These are phyloP conservation scores for Craterocephalus amniculus DNA, from an alignment of 2,797 vertebrate species.

Conservation along the genomic window DNA sequence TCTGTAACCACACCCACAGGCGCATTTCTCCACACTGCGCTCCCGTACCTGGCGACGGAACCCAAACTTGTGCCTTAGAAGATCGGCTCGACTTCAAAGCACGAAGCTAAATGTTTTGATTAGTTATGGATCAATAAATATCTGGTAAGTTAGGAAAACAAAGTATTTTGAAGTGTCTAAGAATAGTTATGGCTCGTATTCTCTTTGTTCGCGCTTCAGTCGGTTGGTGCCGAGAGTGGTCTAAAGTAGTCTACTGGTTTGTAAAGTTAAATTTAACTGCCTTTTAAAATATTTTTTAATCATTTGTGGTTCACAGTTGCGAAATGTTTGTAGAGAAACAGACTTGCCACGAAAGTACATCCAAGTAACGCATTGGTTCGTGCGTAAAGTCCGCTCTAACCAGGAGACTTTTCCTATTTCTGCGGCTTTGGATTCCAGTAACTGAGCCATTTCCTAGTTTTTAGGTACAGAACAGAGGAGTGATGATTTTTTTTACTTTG, in stretches of 20 bases:
- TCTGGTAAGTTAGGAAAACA: constrained; percentile 52
- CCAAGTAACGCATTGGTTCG: neutral
- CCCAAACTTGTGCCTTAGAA: constrained; percentile 25
- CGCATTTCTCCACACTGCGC: constrained; percentile 53
- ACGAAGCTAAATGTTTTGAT: fast-evolving
- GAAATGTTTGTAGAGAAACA: fast-evolving
- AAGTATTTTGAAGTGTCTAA: neutral
- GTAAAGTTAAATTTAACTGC: neutral
- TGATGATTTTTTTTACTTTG: neutral
- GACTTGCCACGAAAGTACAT: neutral
- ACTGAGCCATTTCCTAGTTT: neutral
- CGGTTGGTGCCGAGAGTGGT: neutral
- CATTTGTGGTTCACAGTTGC: fast-evolving
- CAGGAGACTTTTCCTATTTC: neutral
- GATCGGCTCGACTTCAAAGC: constrained; percentile 13
- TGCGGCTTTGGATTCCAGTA: neutral
- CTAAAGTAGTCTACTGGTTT: too few species aligned
- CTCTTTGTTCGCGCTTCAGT: neutral
- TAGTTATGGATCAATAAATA: constrained; percentile 43
- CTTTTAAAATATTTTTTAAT: fast-evolving
- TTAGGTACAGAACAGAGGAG: neutral
- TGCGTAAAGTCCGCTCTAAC: constrained; percentile 41
- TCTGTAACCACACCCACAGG: constrained; percentile 73
- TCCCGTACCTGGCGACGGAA: constrained; percentile 54
- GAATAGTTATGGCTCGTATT: neutral